A percentile compares a stretch with the other conserved stretches of the same genome.
Evolutionary conservation across 1,140 invertebrate species (phyloP).

Genomic region (Bombus haemorrhoidalis): DNA sequence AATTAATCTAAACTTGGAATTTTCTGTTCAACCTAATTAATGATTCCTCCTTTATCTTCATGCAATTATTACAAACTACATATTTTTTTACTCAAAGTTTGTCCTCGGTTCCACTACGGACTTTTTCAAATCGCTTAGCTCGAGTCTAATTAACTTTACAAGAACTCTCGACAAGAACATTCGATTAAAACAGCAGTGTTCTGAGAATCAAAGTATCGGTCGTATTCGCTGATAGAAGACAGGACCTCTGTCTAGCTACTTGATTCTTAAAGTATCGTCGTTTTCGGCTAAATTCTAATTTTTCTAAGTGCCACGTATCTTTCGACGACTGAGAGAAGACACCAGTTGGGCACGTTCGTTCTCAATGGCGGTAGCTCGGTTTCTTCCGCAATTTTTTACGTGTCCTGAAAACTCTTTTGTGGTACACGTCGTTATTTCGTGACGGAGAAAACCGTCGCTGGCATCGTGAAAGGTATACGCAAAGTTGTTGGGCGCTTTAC

Average conservation of each 20-base stretch:
- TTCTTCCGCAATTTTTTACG: constrained; percentile 4
- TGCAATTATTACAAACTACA: neutral
- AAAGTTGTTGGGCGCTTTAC: constrained; percentile 18
- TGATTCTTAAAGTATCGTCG: neutral
- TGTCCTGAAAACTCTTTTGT: constrained; percentile 38
- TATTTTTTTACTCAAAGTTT: neutral
- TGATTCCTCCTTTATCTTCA: too few relatives aligned
- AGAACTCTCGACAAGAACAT: neutral
- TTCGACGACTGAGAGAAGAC: neutral
- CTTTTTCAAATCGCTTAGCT: neutral
- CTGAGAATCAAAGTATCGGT: too few relatives aligned
- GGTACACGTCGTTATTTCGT: constrained; percentile 34
- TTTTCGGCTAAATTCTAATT: constrained; percentile 19
- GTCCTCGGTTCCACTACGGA: neutral
- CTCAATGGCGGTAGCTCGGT: neutral
- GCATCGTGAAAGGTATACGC: constrained; percentile 33
- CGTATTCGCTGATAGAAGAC: neutral
- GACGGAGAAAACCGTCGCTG: constrained; percentile 25
- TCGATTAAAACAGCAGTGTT: neutral
- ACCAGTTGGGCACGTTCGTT: too few relatives aligned
- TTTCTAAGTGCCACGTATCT: neutral
- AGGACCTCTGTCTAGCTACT: neutral
- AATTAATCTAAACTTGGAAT: neutral
- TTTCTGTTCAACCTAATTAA: neutral
- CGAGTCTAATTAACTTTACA: neutral